Evolutionary conservation across 2,888 invertebrate species (phyloP).

Genomic region (Noctua comes): DNA sequence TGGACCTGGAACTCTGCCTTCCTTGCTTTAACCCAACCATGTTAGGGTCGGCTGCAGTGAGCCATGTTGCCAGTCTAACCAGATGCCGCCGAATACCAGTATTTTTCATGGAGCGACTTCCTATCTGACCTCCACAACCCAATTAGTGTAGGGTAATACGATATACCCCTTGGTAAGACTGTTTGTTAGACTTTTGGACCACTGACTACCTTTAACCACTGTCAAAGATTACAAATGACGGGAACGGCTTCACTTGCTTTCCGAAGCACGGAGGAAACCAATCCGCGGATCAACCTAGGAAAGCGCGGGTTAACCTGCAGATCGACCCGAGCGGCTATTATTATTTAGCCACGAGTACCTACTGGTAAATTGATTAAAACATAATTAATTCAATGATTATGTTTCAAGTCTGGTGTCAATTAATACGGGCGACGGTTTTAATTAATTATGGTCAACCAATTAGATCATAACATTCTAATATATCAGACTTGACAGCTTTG

Average conservation of each 20-base stretch:
- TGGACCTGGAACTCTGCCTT: no score
- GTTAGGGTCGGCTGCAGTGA: background rate
- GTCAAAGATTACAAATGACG: background rate
- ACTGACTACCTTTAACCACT: background rate
- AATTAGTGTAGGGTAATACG: no score
- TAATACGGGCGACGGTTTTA: background rate
- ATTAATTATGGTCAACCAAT: slow-evolving; percentile 26
- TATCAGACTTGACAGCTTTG: background rate
- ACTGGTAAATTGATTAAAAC: background rate
- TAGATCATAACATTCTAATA: background rate
- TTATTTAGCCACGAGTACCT: background rate
- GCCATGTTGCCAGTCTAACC: background rate
- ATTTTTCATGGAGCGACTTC: background rate
- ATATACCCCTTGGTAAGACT: no score
- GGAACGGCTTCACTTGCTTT: background rate
- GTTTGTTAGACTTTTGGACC: background rate
- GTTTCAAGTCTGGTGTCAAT: slow-evolving; percentile 10
- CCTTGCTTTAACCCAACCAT: no score
- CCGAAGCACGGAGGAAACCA: background rate
- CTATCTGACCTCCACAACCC: no score
- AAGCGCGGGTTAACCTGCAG: background rate
- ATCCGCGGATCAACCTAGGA: background rate
- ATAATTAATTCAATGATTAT: background rate
- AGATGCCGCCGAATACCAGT: background rate
- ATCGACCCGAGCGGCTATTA: background rate